These are phyloP conservation scores for Mimumesa dahlbomi DNA, from an alignment of 2,888 invertebrate species.

Conservation along the genomic window DNA sequence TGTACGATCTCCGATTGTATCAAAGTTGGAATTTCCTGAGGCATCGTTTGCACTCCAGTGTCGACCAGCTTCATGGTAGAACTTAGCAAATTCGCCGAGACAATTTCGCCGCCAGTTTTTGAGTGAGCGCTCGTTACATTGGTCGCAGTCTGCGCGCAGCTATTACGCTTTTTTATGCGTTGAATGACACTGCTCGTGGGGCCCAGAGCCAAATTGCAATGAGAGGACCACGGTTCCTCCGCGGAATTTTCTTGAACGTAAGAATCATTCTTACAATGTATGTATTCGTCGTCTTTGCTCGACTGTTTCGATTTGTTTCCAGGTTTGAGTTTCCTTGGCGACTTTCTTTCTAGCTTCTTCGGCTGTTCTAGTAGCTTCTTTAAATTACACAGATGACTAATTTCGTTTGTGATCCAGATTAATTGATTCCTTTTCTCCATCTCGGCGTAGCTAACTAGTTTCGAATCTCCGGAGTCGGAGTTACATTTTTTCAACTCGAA, in stretches of 20 bases:
- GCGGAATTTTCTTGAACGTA: slow-evolving; percentile 50
- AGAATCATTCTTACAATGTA: slow-evolving; percentile 38
- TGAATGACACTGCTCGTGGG: slow-evolving; percentile 45
- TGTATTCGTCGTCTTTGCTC: slow-evolving; percentile 20
- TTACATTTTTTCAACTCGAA: slow-evolving; percentile 76
- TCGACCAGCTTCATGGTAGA: slow-evolving; percentile 36
- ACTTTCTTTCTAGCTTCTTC: slow-evolving; percentile 66
- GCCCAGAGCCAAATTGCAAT: slow-evolving; percentile 72
- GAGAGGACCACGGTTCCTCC: slow-evolving; percentile 77
- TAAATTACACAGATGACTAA: slow-evolving; percentile 82
- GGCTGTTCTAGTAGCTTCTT: slow-evolving; percentile 79
- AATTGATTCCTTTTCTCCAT: slow-evolving; percentile 82
- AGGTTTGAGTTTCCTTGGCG: slow-evolving; percentile 66
- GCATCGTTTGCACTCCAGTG: slow-evolving; percentile 49
- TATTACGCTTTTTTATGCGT: slow-evolving; percentile 71
- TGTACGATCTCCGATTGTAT: slow-evolving; percentile 47
- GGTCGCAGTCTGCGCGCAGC: slow-evolving; percentile 75
- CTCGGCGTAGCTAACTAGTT: slow-evolving; percentile 79
- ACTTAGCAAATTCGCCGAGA: slow-evolving; percentile 53
- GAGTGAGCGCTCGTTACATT: slow-evolving; percentile 67
- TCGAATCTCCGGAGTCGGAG: slow-evolving; percentile 71
- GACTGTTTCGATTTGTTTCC: slow-evolving; percentile 52
- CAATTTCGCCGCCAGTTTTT: slow-evolving; percentile 73
- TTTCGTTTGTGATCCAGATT: slow-evolving; percentile 83
- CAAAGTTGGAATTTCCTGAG: slow-evolving; percentile 32